phyloP scores from a whole-genome alignment of 2,888 invertebrate species.

The Philereme vetulata region DNA sequence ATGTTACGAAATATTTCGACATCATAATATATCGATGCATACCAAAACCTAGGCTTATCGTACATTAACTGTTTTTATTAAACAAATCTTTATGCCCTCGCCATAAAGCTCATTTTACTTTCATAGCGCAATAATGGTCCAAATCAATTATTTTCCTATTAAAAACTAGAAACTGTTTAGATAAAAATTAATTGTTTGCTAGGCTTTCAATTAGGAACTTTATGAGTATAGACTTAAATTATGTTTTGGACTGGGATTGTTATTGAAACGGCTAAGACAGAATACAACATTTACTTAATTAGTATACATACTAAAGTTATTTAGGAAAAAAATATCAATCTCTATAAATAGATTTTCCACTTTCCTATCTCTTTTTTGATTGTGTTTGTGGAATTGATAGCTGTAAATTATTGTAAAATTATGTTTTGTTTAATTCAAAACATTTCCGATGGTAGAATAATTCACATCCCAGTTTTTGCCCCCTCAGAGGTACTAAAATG shows the following conservation, averaged over 20 bases:
- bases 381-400: slow-evolving; percentile 7
- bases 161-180: slow-evolving; percentile 40
- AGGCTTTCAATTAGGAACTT: slow-evolving; percentile 30
- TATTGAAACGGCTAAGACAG: slow-evolving; percentile 26
- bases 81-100: slow-evolving; percentile 22
- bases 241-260: slow-evolving; percentile 27
- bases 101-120: slow-evolving; percentile 41
- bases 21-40: too few relatives aligned
- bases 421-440: too few relatives aligned
- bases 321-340: slow-evolving; percentile 9
- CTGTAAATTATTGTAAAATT: too few relatives aligned
- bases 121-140: slow-evolving; percentile 43
- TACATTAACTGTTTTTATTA: slow-evolving; percentile 11
- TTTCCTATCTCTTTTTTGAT: not conserved
- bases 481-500: too few relatives aligned
- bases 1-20: too few relatives aligned
- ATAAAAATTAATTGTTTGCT: slow-evolving; percentile 35
- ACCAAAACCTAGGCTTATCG: slow-evolving; percentile 9
- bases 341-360: slow-evolving; percentile 3
- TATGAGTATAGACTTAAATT: slow-evolving; percentile 17
- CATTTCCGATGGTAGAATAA: too few relatives aligned
- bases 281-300: slow-evolving; percentile 3
- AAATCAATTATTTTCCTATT: slow-evolving; percentile 70
- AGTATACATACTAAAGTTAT: slow-evolving; percentile 4
- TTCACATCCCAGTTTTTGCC: too few relatives aligned